These are phyloP conservation scores for Melieria picta DNA, from an alignment of 2,888 invertebrate genomes.

Conservation along the genomic window DNA sequence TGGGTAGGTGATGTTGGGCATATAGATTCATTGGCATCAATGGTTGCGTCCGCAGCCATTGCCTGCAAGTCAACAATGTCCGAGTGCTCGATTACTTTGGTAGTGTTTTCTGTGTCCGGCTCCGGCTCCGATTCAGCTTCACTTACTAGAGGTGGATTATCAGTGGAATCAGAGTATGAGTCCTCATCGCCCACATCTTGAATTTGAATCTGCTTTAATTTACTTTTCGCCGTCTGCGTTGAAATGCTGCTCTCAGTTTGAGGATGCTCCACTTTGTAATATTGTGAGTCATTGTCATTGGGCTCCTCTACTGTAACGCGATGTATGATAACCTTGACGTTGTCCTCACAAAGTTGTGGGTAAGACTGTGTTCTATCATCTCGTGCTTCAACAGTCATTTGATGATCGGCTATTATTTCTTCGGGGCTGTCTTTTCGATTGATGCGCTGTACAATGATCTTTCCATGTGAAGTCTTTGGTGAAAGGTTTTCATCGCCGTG, in stretches of 20 bases:
- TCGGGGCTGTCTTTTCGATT: neutral
- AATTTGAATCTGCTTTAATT: slow-evolving; percentile 50
- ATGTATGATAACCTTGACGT: slow-evolving; percentile 28
- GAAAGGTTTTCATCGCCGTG: no score
- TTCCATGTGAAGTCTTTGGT: neutral
- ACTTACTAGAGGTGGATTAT: slow-evolving; percentile 70
- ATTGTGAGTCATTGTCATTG: neutral
- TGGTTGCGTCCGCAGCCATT: slow-evolving; percentile 7
- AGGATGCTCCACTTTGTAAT: slow-evolving; percentile 22
- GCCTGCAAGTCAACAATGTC: slow-evolving; percentile 43
- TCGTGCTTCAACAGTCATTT: no score
- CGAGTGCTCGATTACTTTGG: slow-evolving; percentile 39
- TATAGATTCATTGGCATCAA: neutral
- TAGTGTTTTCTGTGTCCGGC: slow-evolving; percentile 46
- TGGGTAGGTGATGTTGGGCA: slow-evolving; percentile 15
- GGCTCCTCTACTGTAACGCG: slow-evolving; percentile 21
- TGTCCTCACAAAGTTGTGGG: slow-evolving; percentile 4
- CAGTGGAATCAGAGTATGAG: slow-evolving; percentile 61
- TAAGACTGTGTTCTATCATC: neutral
- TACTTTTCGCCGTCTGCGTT: neutral
- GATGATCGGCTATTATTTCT: neutral
- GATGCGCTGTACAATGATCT: neutral
- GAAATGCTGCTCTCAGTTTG: slow-evolving; percentile 42
- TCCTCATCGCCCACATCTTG: slow-evolving; percentile 64
- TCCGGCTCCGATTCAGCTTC: slow-evolving; percentile 72